A percentile compares a stretch with the other conserved stretches of the same genome.
These are phyloP conservation scores for Alca torda DNA, from an alignment of 2,797 vertebrate species.

Conservation along the genomic window DNA sequence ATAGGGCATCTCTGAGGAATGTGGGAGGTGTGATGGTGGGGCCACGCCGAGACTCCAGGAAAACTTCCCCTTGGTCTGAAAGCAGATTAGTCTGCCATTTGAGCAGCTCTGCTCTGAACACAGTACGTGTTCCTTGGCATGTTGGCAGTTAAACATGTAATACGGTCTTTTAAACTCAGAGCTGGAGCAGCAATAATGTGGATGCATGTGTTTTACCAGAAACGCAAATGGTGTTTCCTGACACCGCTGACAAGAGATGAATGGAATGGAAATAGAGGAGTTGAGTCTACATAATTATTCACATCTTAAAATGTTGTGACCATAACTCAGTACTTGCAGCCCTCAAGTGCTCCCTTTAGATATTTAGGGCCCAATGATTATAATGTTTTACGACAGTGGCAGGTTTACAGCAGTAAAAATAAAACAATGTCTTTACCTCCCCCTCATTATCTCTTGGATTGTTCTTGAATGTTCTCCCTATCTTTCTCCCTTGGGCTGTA, in stretches of 20 bases:
- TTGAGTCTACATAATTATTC: not conserved
- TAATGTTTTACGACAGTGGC: not conserved
- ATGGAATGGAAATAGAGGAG: not conserved
- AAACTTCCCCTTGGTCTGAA: not conserved
- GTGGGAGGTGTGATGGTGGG: not conserved
- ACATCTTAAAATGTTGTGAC: not conserved
- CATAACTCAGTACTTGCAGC: not conserved
- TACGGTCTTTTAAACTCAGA: not conserved
- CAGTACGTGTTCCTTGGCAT: rapidly evolving
- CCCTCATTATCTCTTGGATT: not conserved
- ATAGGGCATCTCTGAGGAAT: not conserved
- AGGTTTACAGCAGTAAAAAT: constrained; percentile 23
- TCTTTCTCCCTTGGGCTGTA: not conserved
- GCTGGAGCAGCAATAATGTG: not conserved
- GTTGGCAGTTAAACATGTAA: not conserved
- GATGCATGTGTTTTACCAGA: not conserved
- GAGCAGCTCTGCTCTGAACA: not conserved
- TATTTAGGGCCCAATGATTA: not conserved
- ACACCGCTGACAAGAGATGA: not conserved
- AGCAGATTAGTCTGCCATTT: not conserved
- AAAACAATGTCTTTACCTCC: not conserved
- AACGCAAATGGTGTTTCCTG: not conserved
- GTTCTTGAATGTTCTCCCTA: not conserved
- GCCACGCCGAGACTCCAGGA: not conserved
- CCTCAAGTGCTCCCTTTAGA: not conserved